phyloP scores from a whole-genome alignment of 2,888 invertebrate genomes.

The Eretmocerus hayati region DNA sequence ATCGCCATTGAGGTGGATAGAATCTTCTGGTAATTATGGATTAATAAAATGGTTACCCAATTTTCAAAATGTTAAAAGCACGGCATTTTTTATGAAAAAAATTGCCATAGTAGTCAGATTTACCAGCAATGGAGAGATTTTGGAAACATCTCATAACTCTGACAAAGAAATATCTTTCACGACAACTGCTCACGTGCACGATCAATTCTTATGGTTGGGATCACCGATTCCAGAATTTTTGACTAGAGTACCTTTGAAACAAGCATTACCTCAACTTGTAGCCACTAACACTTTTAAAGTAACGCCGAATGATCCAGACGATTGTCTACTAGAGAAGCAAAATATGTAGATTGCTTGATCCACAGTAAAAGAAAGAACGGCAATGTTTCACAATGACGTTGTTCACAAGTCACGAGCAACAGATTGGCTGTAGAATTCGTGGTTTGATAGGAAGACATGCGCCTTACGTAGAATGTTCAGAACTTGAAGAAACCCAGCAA shows the following conservation, averaged over 20 bases:
- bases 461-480: no score
- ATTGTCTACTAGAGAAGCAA: no score
- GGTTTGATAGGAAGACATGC: no score
- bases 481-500: no score
- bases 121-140: slow-evolving; percentile 65
- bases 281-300: no score
- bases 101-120: slow-evolving; percentile 50
- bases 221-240: slow-evolving; percentile 62
- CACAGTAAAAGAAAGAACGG: no score
- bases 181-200: slow-evolving; percentile 62
- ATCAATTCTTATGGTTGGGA: slow-evolving; percentile 61
- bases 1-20: slow-evolving; percentile 57
- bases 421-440: no score
- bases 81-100: slow-evolving; percentile 12
- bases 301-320: no score
- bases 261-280: slow-evolving; percentile 45
- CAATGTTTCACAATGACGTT: no score
- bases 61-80: slow-evolving; percentile 33
- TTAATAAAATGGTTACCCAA: slow-evolving; percentile 56
- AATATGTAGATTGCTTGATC: no score
- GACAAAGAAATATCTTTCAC: slow-evolving; percentile 52
- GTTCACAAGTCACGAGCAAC: no score
- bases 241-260: slow-evolving; percentile 56
- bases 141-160: slow-evolving; percentile 60
- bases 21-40: slow-evolving; percentile 56